phyloP scores from a whole-genome alignment of 2,888 invertebrate species.

The Xestobium rufovillosum region DNA sequence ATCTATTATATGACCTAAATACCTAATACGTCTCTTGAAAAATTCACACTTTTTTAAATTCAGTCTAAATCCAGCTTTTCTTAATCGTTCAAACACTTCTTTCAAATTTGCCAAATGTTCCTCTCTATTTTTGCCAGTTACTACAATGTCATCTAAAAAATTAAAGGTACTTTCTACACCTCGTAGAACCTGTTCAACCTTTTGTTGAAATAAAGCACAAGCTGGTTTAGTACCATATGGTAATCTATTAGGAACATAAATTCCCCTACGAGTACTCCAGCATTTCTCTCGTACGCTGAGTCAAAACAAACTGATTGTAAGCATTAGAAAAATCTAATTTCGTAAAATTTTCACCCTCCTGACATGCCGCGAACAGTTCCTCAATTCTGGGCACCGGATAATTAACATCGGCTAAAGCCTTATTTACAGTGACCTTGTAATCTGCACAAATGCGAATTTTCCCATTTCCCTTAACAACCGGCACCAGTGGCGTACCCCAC shows the following conservation, averaged over 20 bases:
- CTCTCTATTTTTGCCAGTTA: slow-evolving; percentile 22
- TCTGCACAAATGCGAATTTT: slow-evolving; percentile 24
- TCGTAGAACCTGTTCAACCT: slow-evolving; percentile 16
- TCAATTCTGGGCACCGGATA: slow-evolving; percentile 17
- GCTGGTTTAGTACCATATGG: slow-evolving; percentile 34
- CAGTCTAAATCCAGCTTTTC: slow-evolving; percentile 23
- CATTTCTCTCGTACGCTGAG: slow-evolving; percentile 11
- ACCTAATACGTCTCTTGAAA: slow-evolving; percentile 26
- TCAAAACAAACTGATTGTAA: slow-evolving; percentile 17
- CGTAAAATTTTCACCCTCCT: slow-evolving; percentile 8
- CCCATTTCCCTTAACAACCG: slow-evolving; percentile 21
- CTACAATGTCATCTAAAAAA: slow-evolving; percentile 24
- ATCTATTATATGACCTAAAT: slow-evolving; percentile 26
- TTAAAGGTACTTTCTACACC: slow-evolving; percentile 13
- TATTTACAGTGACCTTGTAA: slow-evolving; percentile 25
- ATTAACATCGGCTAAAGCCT: slow-evolving; percentile 18
- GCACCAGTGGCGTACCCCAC: slow-evolving; percentile 25
- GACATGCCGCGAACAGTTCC: slow-evolving; percentile 11
- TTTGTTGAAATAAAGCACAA: slow-evolving; percentile 35
- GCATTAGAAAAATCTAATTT: slow-evolving; percentile 13
- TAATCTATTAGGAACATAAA: slow-evolving; percentile 32
- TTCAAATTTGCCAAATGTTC: slow-evolving; percentile 21
- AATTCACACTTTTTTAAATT: slow-evolving; percentile 30
- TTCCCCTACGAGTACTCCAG: slow-evolving; percentile 25
- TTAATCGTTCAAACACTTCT: slow-evolving; percentile 22